phyloP scores from a whole-genome alignment of 2,113 vertebrate species.

The Leptosomus discolor region DNA sequence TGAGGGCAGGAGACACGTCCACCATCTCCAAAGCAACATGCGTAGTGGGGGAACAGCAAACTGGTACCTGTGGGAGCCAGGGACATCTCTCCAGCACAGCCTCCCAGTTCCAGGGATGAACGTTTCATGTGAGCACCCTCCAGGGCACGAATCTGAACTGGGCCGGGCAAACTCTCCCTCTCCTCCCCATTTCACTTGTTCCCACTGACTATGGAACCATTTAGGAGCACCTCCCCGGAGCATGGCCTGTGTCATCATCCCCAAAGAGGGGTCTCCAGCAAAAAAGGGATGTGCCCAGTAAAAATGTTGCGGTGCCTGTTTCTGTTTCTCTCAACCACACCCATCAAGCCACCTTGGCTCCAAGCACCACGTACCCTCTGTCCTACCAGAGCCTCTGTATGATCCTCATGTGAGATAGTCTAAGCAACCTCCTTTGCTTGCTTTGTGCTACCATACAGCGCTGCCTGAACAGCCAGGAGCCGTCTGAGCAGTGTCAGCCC shows the following conservation, averaged over 20 bases:
- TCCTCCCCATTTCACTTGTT: neutral
- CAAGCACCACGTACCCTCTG: neutral
- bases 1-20: neutral
- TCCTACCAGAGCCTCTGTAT: fast-evolving
- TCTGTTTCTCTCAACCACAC: neutral
- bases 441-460: fast-evolving
- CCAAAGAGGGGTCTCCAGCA: neutral
- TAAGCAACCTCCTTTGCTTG: neutral
- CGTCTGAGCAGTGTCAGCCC: fast-evolving
- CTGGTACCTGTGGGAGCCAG: fast-evolving
- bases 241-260: fast-evolving
- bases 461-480: neutral
- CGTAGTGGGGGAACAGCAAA: fast-evolving
- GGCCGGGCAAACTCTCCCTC: neutral
- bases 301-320: neutral
- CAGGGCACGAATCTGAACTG: neutral
- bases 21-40: fast-evolving
- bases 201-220: neutral
- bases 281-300: fast-evolving
- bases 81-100: neutral
- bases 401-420: neutral
- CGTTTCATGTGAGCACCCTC: neutral
- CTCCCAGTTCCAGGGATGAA: neutral
- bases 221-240: neutral
- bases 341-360: neutral